phyloP scores from a whole-genome alignment of 2,797 vertebrate genomes.

The Champsocephalus gunnari region DNA sequence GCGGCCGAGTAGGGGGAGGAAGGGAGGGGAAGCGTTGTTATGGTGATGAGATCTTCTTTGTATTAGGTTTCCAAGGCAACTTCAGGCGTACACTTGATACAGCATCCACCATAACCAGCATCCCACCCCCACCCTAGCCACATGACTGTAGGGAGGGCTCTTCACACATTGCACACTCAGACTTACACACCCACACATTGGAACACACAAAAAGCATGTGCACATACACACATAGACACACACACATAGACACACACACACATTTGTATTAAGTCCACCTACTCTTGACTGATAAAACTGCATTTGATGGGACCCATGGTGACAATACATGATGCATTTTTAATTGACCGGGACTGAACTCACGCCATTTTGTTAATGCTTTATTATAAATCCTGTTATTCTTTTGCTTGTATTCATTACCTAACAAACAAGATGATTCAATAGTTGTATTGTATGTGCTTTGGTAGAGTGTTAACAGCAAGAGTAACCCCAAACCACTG shows the following conservation, averaged over 20 bases:
- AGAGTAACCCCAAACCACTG: background rate
- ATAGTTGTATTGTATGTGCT: background rate
- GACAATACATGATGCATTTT: conserved; percentile 24
- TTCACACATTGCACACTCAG: conserved; percentile 68
- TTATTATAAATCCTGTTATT: background rate
- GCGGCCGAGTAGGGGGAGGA: conserved; percentile 4
- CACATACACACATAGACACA: background rate
- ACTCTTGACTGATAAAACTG: conserved; percentile 25
- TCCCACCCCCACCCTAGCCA: conserved; percentile 46
- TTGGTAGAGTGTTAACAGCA: conserved; percentile 4
- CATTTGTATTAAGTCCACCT: conserved; percentile 32
- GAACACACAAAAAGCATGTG: conserved; percentile 35
- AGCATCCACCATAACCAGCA: conserved; percentile 48
- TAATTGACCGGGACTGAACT: background rate
- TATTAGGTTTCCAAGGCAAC: conserved; percentile 85
- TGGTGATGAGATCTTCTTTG: conserved; percentile 83
- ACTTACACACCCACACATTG: conserved; percentile 53
- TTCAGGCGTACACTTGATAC: conserved; percentile 79
- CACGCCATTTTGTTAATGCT: background rate
- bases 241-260: background rate
- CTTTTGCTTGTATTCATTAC: background rate
- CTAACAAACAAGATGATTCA: background rate
- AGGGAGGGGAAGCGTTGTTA: conserved; percentile 76
- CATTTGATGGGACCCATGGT: conserved; percentile 8
- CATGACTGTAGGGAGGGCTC: conserved; percentile 74